These are phyloP conservation scores for Phragmatobia fuliginosa DNA, from an alignment of 2,888 invertebrate species.

Conservation along the genomic window DNA sequence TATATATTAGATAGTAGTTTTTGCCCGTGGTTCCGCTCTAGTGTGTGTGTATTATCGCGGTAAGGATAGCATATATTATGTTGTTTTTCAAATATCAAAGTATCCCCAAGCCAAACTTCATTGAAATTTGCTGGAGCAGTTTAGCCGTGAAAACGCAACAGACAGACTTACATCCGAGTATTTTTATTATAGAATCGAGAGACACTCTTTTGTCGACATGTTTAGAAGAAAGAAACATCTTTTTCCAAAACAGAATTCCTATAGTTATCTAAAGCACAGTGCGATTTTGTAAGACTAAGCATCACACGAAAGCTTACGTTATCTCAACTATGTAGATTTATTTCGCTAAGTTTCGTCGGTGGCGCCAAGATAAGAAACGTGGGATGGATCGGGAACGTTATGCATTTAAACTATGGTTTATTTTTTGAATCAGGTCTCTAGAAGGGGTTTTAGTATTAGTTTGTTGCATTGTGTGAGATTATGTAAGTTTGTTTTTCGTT, in stretches of 20 bases:
- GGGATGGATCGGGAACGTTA: constrained; percentile 59
- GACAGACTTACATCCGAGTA: too few species aligned
- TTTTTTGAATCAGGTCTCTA: constrained; percentile 19
- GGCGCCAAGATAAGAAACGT: constrained; percentile 30
- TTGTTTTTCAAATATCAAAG: too few species aligned
- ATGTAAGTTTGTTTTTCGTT: background rate
- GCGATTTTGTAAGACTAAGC: constrained; percentile 23
- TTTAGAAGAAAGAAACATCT: too few species aligned
- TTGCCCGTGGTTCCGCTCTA: too few species aligned
- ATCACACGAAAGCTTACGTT: constrained; percentile 37
- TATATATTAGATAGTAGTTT: too few species aligned
- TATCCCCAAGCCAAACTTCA: too few species aligned
- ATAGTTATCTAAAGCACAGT: constrained; percentile 16
- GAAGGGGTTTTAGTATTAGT: background rate
- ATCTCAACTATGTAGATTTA: constrained; percentile 62
- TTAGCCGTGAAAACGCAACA: too few species aligned
- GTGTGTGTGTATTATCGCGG: too few species aligned
- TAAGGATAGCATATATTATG: too few species aligned
- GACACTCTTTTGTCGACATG: too few species aligned
- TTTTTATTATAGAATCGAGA: too few species aligned
- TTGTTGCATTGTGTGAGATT: background rate
- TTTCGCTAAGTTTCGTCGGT: constrained; percentile 55
- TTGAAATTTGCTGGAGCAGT: too few species aligned
- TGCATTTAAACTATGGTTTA: constrained; percentile 61
- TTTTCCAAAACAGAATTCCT: constrained; percentile 13